Evolutionary conservation across 2,888 invertebrate genomes (phyloP).

Genomic region (Dyspetes luteomarginatus): DNA sequence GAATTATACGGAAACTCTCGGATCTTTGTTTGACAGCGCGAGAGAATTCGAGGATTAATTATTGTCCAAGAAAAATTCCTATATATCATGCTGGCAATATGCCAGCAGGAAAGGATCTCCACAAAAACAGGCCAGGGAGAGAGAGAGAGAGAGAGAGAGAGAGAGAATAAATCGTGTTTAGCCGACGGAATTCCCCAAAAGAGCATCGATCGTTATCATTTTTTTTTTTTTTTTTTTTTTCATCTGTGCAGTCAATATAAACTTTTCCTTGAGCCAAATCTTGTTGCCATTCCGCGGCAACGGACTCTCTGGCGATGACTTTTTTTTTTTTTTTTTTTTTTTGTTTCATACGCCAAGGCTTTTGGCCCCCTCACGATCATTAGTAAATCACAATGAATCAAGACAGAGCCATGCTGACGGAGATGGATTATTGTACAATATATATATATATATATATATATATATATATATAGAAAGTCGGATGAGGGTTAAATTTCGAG

Average conservation of each 20-base stretch:
- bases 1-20: constrained; percentile 31
- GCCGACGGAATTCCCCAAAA: not conserved
- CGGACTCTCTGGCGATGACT: not conserved
- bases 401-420: not conserved
- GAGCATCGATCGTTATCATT: constrained; percentile 2
- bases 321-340: not conserved
- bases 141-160: not conserved
- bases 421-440: constrained; percentile 9
- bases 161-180: not conserved
- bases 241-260: not conserved
- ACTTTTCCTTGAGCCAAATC: not conserved
- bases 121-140: not conserved
- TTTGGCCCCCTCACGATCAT: not conserved
- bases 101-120: constrained; percentile 4
- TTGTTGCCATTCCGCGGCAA: too few species aligned
- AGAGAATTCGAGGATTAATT: constrained; percentile 24
- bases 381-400: not conserved
- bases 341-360: not conserved
- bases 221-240: not conserved
- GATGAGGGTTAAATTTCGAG: not conserved
- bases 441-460: too few species aligned
- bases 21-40: constrained; percentile 1
- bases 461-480: not conserved
- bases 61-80: not conserved
- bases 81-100: constrained; percentile 2